Evolutionary conservation across 2,888 invertebrate genomes (phyloP).

Genomic region (Lacanobia wlatinum): DNA sequence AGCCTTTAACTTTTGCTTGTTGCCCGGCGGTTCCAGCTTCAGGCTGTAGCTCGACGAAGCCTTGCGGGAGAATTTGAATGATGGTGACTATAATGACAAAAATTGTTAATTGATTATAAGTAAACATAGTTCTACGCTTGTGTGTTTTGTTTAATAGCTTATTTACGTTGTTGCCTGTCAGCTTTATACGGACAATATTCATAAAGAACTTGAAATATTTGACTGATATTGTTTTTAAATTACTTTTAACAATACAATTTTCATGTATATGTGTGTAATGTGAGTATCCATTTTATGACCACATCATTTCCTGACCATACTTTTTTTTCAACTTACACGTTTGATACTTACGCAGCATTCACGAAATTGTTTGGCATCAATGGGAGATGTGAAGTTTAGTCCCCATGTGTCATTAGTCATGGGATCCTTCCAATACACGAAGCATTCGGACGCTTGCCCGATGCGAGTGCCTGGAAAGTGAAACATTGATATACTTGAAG

Average conservation of each 20-base stretch:
- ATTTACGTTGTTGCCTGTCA: background rate
- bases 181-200: background rate
- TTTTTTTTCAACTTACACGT: conserved; percentile 40
- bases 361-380: conserved; percentile 98
- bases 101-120: conserved; percentile 45
- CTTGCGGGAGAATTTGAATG: conserved; percentile 99
- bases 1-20: conserved; percentile 96
- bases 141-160: conserved; percentile 9
- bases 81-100: conserved; percentile 95
- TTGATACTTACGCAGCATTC: conserved; percentile 97
- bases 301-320: background rate
- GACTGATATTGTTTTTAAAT: background rate
- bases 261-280: background rate
- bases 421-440: conserved; percentile 99
- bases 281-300: background rate
- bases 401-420: conserved; percentile 99
- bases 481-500: conserved; percentile 19
- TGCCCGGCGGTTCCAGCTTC: conserved; percentile 97
- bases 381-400: conserved; percentile 98
- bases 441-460: conserved; percentile 99
- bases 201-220: conserved; percentile 1
- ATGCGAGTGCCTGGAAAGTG: conserved; percentile 96
- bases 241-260: background rate
- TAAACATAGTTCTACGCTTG: conserved; percentile 34
- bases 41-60: conserved; percentile 99